A percentile compares a stretch with the other conserved stretches of the same genome.
Evolutionary conservation across 1,140 invertebrate genomes (phyloP).

Genomic region (Ridgeia piscesae): DNA sequence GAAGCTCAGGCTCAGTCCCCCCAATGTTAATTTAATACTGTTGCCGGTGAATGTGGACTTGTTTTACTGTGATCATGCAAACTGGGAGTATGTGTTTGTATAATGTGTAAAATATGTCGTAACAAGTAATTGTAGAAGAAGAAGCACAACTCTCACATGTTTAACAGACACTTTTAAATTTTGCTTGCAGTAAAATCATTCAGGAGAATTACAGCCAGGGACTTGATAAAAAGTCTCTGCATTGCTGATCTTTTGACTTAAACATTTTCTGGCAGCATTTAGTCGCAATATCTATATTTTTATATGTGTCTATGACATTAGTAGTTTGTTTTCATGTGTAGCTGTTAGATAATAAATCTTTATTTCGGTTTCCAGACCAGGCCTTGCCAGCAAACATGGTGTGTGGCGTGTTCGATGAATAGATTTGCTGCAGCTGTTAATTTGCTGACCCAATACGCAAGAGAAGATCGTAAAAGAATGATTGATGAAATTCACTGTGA

Average conservation of each 20-base stretch:
- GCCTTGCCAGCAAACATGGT: conserved; percentile 24
- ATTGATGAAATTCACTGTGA: background rate
- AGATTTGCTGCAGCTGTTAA: background rate
- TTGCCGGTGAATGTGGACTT: too few species aligned
- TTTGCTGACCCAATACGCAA: background rate
- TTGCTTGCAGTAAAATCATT: background rate
- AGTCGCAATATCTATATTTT: too few species aligned
- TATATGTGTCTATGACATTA: too few species aligned
- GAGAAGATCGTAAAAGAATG: background rate
- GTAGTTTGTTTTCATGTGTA: background rate
- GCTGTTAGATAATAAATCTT: background rate
- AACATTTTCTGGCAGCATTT: too few species aligned
- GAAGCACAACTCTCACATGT: background rate
- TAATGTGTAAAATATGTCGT: too few species aligned
- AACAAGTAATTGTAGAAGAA: background rate
- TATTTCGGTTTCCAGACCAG: background rate
- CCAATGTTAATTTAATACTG: too few species aligned
- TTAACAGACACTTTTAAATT: background rate
- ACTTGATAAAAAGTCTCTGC: background rate
- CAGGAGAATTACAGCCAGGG: background rate
- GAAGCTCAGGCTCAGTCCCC: too few species aligned
- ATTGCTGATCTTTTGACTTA: background rate
- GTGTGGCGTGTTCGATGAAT: conserved; percentile 17
- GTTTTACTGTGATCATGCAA: too few species aligned
- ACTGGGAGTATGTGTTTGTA: too few species aligned